phyloP scores from a whole-genome alignment of 2,113 vertebrate genomes.

The Pavo muticus region DNA sequence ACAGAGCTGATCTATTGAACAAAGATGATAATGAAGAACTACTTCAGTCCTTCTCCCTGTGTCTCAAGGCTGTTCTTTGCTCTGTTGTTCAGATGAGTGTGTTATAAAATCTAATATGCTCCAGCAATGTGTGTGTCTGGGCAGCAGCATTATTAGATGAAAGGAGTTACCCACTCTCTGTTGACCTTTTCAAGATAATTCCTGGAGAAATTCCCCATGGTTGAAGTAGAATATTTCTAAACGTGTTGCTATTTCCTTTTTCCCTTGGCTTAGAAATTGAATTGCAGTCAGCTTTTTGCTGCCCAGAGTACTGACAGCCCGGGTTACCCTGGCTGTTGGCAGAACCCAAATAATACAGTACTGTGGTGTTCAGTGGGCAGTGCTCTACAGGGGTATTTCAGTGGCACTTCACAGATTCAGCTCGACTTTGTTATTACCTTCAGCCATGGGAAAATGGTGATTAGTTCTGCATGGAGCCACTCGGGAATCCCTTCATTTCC shows the following conservation, averaged over 20 bases:
- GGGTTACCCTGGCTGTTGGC: neutral
- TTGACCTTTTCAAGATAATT: neutral
- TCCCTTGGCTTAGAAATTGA: neutral
- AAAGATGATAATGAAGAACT: neutral
- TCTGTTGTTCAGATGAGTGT: neutral
- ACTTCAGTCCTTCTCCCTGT: neutral
- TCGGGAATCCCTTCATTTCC: slow-evolving; percentile 39
- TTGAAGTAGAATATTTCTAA: neutral
- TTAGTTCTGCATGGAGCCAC: slow-evolving; percentile 34
- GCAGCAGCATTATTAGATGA: neutral
- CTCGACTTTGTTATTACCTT: slow-evolving; percentile 42
- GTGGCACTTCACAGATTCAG: neutral
- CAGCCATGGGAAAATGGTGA: slow-evolving; percentile 5
- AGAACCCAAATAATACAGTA: neutral
- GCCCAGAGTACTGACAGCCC: neutral
- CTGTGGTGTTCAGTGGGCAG: rapidly evolving
- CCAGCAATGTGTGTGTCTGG: neutral
- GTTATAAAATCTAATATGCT: neutral
- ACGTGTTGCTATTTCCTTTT: neutral
- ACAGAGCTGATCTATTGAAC: neutral
- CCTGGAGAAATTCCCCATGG: neutral
- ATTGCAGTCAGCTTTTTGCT: neutral
- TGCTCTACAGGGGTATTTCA: neutral
- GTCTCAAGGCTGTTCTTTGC: neutral
- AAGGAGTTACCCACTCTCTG: neutral